Conservation (phyloP, 2,113 vertebrate species). For the Nesoenas mayeri region DNA sequence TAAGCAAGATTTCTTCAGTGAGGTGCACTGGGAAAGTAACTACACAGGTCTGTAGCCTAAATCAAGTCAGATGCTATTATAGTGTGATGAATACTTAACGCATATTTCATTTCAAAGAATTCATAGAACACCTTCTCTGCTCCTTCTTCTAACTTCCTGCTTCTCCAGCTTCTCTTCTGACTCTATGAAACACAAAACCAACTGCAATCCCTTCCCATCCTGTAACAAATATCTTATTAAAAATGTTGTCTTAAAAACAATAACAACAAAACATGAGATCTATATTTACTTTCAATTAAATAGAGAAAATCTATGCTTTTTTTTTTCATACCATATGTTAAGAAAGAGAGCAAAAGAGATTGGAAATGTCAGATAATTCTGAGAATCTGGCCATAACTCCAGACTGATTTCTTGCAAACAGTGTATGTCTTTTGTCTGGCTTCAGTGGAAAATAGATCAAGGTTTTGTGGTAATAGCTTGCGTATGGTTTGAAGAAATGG, state of each 20-base stretch:
- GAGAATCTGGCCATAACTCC: background rate
- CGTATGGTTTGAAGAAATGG: background rate
- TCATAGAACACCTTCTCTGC: background rate
- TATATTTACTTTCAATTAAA: background rate
- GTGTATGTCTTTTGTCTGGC: background rate
- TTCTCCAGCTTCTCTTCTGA: background rate
- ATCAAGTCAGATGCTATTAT: background rate
- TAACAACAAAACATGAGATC: no score
- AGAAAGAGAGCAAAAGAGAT: background rate
- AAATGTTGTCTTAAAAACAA: background rate
- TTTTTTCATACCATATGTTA: fast-evolving
- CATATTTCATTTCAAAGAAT: background rate
- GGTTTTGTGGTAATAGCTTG: fast-evolving
- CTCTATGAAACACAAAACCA: background rate
- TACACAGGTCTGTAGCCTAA: fast-evolving
- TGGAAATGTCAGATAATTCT: background rate
- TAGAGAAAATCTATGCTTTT: fast-evolving
- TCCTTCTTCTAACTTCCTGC: background rate
- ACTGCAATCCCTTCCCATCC: background rate
- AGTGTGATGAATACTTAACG: background rate
- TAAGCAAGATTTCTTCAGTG: background rate
- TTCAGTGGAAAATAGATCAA: background rate
- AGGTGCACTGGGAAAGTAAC: background rate
- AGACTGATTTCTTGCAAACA: background rate
- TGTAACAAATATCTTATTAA: background rate